These are phyloP conservation scores for Accipiter virgatus DNA, from an alignment of 2,113 vertebrate species.

Conservation along the genomic window DNA sequence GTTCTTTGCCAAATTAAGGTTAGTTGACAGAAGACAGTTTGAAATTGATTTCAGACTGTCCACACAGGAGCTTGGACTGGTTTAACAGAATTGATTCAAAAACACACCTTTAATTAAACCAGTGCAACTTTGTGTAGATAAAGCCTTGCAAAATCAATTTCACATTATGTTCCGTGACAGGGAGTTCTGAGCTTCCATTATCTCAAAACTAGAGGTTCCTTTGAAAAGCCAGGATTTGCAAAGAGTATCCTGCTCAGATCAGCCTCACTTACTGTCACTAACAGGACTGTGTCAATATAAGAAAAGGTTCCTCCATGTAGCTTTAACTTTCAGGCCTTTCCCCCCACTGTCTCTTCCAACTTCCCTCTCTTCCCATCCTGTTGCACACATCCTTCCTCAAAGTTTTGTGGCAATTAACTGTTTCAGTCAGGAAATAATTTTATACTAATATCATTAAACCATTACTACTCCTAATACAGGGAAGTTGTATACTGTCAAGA, in stretches of 20 bases:
- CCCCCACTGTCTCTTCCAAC: background rate
- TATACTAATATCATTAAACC: background rate
- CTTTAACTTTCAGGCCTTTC: background rate
- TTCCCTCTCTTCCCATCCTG: background rate
- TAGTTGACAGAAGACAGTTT: conserved; percentile 18
- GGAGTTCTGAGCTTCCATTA: conserved; percentile 52
- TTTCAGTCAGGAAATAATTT: background rate
- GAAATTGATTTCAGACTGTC: conserved; percentile 30
- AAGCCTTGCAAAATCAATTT: conserved; percentile 56
- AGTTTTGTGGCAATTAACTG: background rate
- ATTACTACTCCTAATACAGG: background rate
- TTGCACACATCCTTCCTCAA: background rate
- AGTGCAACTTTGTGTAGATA: conserved; percentile 13
- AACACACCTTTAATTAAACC: conserved; percentile 58
- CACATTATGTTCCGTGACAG: conserved; percentile 42
- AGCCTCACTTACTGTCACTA: background rate
- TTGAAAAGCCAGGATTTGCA: conserved; percentile 23
- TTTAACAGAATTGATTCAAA: conserved; percentile 52
- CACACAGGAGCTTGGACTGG: conserved; percentile 8
- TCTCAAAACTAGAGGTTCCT: conserved; percentile 19
- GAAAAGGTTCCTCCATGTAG: background rate
- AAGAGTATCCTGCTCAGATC: conserved; percentile 2
- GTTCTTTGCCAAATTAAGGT: background rate
- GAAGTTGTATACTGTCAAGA: background rate
- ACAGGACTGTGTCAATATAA: background rate